These are phyloP conservation scores for Drosophila mercatorum DNA, from an alignment of 2,888 invertebrate species.

Conservation along the genomic window DNA sequence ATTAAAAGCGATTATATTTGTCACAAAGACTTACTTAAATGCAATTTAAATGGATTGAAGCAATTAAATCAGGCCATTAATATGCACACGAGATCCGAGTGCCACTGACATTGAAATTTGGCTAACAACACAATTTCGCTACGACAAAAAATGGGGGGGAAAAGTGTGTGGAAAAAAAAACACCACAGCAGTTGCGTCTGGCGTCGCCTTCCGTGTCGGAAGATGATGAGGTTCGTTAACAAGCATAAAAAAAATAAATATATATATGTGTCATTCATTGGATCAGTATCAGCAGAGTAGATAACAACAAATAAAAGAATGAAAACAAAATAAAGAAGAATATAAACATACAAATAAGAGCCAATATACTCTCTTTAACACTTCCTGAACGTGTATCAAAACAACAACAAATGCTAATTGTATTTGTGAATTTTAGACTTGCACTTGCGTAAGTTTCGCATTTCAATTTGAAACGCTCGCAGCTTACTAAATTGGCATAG, in stretches of 20 bases:
- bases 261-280: constrained; percentile 16
- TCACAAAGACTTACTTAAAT: constrained; percentile 6
- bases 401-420: constrained; percentile 17
- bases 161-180: constrained; percentile 13
- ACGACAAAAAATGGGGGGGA: constrained; percentile 44
- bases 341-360: background rate
- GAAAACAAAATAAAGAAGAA: background rate
- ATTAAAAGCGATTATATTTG: background rate
- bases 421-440: constrained; percentile 37
- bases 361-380: constrained; percentile 2
- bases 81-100: constrained; percentile 61
- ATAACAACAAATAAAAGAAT: constrained; percentile 21
- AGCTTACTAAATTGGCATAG: constrained; percentile 48
- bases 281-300: constrained; percentile 18
- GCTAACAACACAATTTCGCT: constrained; percentile 61
- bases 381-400: constrained; percentile 5
- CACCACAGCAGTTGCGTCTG: constrained; percentile 28
- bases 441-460: constrained; percentile 57
- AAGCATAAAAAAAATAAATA: constrained; percentile 19
- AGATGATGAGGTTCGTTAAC: constrained; percentile 59
- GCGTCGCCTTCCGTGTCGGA: constrained; percentile 76
- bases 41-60: constrained; percentile 14
- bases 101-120: constrained; percentile 76
- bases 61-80: constrained; percentile 48
- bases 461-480: constrained; percentile 59